Percentiles rank a stretch among this genome's conserved stretches.
phyloP scores from a whole-genome alignment of 1,140 invertebrate genomes.

The Bombus terrestris region DNA sequence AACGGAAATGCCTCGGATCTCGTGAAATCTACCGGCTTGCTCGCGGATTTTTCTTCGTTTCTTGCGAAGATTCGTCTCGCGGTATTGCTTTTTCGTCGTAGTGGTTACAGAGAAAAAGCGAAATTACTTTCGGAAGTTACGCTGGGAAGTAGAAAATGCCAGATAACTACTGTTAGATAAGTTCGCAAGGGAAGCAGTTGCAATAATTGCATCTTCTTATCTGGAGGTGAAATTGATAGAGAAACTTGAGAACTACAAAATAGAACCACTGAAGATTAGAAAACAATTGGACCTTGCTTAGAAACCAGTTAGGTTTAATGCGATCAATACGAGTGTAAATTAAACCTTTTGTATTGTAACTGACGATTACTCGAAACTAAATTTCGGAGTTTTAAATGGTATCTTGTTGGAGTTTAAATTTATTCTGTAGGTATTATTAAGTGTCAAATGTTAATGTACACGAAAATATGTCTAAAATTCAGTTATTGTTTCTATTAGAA shows the following conservation, averaged over 20 bases:
- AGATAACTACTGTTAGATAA: neutral
- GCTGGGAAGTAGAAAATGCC: neutral
- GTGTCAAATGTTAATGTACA: no score
- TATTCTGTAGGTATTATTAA: no score
- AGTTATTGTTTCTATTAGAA: no score
- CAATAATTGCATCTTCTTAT: neutral
- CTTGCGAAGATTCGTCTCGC: neutral
- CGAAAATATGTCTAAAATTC: no score
- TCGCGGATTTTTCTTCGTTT: neutral
- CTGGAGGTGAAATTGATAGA: neutral
- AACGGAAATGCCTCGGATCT: constrained; percentile 10
- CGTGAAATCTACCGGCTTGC: neutral
- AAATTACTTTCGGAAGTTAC: neutral
- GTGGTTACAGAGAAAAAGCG: neutral
- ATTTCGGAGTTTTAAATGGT: no score
- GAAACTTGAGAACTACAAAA: neutral
- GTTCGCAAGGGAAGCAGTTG: neutral
- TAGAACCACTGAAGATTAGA: neutral
- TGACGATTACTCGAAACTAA: no score
- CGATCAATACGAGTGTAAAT: neutral
- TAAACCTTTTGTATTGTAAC: neutral
- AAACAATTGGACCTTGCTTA: neutral
- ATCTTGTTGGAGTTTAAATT: no score
- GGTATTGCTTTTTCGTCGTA: neutral
- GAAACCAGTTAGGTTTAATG: no score